Evolutionary conservation across 2,888 invertebrate species (phyloP).

Genomic region (Mellilla xanthometata): DNA sequence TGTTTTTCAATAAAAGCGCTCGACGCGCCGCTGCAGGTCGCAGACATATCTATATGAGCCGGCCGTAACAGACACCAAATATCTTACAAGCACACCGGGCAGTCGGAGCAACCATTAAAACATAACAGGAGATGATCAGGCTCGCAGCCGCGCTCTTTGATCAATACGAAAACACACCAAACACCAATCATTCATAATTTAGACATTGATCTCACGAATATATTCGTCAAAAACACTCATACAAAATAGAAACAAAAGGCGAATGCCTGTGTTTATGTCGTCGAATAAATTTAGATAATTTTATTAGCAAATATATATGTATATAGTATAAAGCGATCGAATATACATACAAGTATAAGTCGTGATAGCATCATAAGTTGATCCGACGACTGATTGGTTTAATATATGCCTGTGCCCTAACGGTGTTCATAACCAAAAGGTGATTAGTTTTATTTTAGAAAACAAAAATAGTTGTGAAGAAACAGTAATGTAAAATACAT

Average conservation of each 20-base stretch:
- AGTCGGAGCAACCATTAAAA: not conserved
- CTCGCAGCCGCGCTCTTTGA: slow-evolving; percentile 62
- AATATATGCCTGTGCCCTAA: slow-evolving; percentile 46
- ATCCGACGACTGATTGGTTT: slow-evolving; percentile 51
- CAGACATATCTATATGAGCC: too few species aligned
- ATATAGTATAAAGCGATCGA: too few species aligned
- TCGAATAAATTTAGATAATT: slow-evolving; percentile 28
- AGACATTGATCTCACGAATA: slow-evolving; percentile 29
- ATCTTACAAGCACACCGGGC: slow-evolving; percentile 1
- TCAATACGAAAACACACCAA: slow-evolving; percentile 46
- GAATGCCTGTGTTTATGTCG: slow-evolving; percentile 52
- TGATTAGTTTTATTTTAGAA: slow-evolving; percentile 43
- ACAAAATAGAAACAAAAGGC: slow-evolving; percentile 62
- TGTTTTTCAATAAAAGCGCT: too few species aligned
- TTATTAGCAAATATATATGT: not conserved
- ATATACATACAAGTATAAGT: not conserved
- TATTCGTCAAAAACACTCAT: slow-evolving; percentile 60
- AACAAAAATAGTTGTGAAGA: slow-evolving; percentile 47
- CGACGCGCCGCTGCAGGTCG: too few species aligned
- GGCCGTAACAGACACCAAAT: too few species aligned
- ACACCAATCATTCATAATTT: slow-evolving; percentile 63
- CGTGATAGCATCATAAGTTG: slow-evolving; percentile 10
- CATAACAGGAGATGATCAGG: too few species aligned
- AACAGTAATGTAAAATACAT: slow-evolving; percentile 45
- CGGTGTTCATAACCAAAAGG: slow-evolving; percentile 47